These are phyloP conservation scores for Characodon lateralis DNA, from an alignment of 2,797 vertebrate species.

Conservation along the genomic window DNA sequence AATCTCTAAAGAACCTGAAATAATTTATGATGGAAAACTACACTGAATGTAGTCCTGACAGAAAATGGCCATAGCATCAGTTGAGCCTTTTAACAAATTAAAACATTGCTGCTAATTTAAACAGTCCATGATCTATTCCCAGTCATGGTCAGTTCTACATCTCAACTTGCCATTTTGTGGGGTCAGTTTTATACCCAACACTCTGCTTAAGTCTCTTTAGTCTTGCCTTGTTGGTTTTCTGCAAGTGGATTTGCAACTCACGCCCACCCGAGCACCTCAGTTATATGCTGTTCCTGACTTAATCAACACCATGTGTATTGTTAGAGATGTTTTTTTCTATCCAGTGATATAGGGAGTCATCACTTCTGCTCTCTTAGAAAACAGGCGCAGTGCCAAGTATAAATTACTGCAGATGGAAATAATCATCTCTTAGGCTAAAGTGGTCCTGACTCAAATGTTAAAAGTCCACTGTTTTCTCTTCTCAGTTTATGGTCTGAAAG, in stretches of 20 bases:
- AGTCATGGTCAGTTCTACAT: not conserved
- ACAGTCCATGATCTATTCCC: not conserved
- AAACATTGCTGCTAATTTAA: not conserved
- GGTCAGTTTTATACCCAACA: not conserved
- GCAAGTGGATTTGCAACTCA: not conserved
- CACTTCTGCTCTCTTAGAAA: conserved; percentile 15
- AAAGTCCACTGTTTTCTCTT: conserved; percentile 11
- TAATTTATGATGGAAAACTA: not conserved
- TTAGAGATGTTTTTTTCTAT: conserved; percentile 14
- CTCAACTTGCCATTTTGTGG: not conserved
- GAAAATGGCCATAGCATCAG: not conserved
- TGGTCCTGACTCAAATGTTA: conserved; percentile 9
- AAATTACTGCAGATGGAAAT: conserved; percentile 28
- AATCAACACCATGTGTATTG: conserved; percentile 19
- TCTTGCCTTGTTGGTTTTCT: conserved; percentile 1
- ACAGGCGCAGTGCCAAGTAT: conserved; percentile 7
- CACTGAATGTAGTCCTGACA: not conserved
- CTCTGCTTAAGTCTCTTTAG: not conserved
- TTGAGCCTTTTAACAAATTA: not conserved
- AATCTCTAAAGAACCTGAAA: not conserved
- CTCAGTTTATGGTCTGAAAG: conserved; percentile 9
- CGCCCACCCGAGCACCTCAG: not conserved
- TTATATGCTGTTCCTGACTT: conserved; percentile 16
- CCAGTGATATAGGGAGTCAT: not conserved
- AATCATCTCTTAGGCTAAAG: conserved; percentile 12